Base-by-base conservation (phyloP, 2,888 invertebrate genomes). In the Pocota personata region DNA sequence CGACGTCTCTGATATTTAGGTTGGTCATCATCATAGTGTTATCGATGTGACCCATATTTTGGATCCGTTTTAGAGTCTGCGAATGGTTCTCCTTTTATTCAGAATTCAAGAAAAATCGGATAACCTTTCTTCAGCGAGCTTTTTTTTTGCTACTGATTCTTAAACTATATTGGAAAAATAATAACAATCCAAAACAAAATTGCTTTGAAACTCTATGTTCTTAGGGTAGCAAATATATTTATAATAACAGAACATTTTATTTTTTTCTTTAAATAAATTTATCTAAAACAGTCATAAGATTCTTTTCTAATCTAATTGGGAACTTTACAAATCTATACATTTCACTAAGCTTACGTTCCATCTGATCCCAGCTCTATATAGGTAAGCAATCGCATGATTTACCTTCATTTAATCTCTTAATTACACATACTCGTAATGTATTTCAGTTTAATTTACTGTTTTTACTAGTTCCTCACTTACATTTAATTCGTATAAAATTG, bases 401-500 rank as follows among this genome's bases (percentile, higher is more conserved):
- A 27, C 60, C 2, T 27, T 35, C n/a, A 27, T 48, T 64, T 32
- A 10, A 58, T 55, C 8, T 35, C 10, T 50, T 19, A 24, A 60
- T n/a, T n/a, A n/a, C n/a, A n/a, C n/a, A n/a, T n/a, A n/a, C n/a
- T n/a, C n/a, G n/a, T n/a, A n/a, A n/a, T n/a, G n/a, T n/a, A n/a
- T 60, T 35, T 16, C n/a, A 73, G 16, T 21, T 43, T 30, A 12
- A 57, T 67, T 62, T 48, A 16, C 52, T 66, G 19, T 35, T 8
- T 27, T 72, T 64, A n/a, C 58, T 69, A 46, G 24, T 60, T 60
- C 52, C 55, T 64, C 69, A 64, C 48, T 55, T 79, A 72, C 48
- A 48, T 40, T 43, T 86, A 77, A 46, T 71, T 86, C 52, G 87
- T 87, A 87, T 62, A 87, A 87, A 87, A 78, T 76, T 62, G 43